Conservation (phyloP, 1,140 invertebrate species). For the Drosophila subobscura region DNA sequence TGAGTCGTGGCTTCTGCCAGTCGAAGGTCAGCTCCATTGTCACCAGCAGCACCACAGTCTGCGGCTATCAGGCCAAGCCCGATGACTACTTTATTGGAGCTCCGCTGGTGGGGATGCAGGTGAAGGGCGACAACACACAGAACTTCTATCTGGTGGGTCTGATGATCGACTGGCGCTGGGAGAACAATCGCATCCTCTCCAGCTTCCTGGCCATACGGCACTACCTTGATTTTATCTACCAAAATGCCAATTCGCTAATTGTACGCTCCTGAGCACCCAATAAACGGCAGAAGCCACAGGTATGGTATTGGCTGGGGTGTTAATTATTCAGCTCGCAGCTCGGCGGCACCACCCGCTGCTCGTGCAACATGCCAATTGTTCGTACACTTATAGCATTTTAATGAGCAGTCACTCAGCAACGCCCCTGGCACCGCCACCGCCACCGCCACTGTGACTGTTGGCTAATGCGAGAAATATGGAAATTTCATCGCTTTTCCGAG, state of each 20-base stretch:
- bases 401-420: conserved; percentile 52
- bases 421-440: neutral
- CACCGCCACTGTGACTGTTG: conserved; percentile 33
- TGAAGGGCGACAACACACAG: conserved; percentile 32
- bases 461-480: conserved; percentile 68
- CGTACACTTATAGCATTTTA: conserved; percentile 71
- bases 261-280: conserved; percentile 31
- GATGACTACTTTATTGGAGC: conserved; percentile 44
- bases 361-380: conserved; percentile 73
- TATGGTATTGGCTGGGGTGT: conserved; percentile 44
- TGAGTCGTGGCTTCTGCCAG: conserved; percentile 46
- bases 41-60: conserved; percentile 48
- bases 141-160: conserved; percentile 62
- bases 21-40: conserved; percentile 26
- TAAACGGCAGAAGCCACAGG: conserved; percentile 43
- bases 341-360: conserved; percentile 42
- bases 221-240: conserved; percentile 56
- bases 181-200: conserved; percentile 16
- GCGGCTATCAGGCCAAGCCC: conserved; percentile 35
- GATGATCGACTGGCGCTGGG: conserved; percentile 41
- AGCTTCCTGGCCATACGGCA: conserved; percentile 56
- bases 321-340: conserved; percentile 65
- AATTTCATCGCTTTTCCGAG: conserved; percentile 46
- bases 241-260: conserved; percentile 49
- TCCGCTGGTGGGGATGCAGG: conserved; percentile 60